These are phyloP conservation scores for Esox lucius DNA, from an alignment of 2,797 vertebrate species.

Conservation along the genomic window DNA sequence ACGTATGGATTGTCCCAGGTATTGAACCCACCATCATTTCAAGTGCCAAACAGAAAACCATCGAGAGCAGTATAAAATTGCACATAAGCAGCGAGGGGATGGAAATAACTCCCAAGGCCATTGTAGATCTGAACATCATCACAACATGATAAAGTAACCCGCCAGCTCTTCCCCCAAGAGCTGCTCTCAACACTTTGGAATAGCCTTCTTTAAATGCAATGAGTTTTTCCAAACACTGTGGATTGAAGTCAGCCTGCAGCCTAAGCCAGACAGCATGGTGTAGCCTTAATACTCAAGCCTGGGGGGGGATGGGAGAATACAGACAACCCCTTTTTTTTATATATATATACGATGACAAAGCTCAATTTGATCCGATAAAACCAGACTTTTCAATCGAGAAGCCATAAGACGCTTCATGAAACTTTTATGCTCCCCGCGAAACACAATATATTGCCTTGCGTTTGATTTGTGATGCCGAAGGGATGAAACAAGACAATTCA, in stretches of 20 bases:
- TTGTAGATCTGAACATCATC: no score
- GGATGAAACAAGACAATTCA: conserved; percentile 15
- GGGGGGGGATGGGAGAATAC: conserved; percentile 2
- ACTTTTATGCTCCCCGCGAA: conserved; percentile 47
- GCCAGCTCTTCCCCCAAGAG: conserved; percentile 28
- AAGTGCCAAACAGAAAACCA: background rate
- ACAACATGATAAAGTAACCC: background rate
- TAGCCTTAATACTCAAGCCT: conserved; percentile 31
- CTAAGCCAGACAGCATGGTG: conserved; percentile 30
- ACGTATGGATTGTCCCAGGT: background rate
- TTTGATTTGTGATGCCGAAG: conserved; percentile 30
- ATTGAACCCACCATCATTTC: background rate
- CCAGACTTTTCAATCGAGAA: conserved; percentile 50
- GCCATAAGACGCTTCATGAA: conserved; percentile 47
- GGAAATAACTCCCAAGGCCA: conserved; percentile 6
- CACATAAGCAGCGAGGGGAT: conserved; percentile 8
- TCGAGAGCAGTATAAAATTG: background rate
- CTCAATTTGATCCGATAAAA: conserved; percentile 55
- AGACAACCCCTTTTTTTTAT: conserved; percentile 27
- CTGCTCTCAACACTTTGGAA: conserved; percentile 21
- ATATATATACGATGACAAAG: conserved; percentile 41
- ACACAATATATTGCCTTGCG: conserved; percentile 34
- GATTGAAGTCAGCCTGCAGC: conserved; percentile 13
- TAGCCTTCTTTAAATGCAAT: conserved; percentile 51
- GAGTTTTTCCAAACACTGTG: conserved; percentile 27